These are phyloP conservation scores for Catharus fuscescens DNA, from an alignment of 2,113 vertebrate genomes.

Conservation along the genomic window DNA sequence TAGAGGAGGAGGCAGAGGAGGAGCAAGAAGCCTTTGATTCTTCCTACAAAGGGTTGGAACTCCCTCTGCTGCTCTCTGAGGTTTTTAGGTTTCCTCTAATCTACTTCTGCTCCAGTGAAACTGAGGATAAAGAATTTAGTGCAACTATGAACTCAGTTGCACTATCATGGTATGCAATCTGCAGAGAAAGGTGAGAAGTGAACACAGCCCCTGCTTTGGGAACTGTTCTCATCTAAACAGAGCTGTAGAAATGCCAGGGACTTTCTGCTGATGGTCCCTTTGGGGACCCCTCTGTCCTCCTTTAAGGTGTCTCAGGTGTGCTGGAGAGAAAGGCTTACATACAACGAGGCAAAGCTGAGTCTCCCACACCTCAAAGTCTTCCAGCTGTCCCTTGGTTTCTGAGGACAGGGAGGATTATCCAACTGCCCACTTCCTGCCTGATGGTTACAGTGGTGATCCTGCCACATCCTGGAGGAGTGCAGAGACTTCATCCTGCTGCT, in stretches of 20 bases:
- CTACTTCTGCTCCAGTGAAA: neutral
- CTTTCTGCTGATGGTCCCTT: neutral
- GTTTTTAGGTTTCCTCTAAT: neutral
- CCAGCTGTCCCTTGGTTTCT: neutral
- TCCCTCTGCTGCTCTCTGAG: neutral
- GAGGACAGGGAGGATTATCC: neutral
- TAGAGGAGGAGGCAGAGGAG: neutral
- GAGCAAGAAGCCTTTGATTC: neutral
- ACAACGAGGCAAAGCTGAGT: neutral
- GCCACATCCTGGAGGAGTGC: neutral
- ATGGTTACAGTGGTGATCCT: neutral
- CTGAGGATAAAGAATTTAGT: neutral
- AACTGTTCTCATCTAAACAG: neutral
- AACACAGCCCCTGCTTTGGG: neutral
- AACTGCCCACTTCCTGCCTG: neutral
- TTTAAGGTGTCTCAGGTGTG: neutral
- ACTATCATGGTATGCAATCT: accelerated
- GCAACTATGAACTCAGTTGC: neutral
- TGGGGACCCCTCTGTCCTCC: neutral
- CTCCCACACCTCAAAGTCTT: neutral
- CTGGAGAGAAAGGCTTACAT: neutral
- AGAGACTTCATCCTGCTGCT: neutral
- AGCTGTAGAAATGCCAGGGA: neutral
- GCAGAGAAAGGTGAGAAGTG: neutral
- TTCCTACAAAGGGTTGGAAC: neutral